Conservation (phyloP, 2,797 vertebrate genomes). For the Paratrypauchen microcephalus region DNA sequence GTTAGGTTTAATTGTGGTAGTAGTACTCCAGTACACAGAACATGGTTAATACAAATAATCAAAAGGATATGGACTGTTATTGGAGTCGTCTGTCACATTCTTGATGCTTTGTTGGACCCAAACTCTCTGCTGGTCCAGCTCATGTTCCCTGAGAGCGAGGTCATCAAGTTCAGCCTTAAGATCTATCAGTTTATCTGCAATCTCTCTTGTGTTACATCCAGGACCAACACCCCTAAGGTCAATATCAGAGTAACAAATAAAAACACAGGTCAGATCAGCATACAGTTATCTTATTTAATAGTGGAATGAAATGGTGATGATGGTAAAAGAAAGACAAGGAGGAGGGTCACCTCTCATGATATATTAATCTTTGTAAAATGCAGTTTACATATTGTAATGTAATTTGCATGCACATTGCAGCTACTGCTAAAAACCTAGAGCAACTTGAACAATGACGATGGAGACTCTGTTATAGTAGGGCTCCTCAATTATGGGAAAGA, state of each 20-base stretch:
- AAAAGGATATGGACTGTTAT: conserved; percentile 98
- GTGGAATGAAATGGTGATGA: neutral
- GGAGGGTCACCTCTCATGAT: neutral
- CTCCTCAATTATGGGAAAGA: neutral
- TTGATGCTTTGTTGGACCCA: conserved; percentile 99
- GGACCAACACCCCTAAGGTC: conserved; percentile 90
- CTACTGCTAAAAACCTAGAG: neutral
- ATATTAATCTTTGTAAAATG: neutral
- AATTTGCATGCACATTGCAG: neutral
- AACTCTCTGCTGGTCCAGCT: conserved; percentile 96
- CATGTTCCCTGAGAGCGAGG: conserved; percentile 88
- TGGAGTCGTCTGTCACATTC: conserved; percentile 94
- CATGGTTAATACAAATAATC: neutral
- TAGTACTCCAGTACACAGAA: neutral
- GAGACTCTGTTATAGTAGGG: neutral
- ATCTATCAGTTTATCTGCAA: conserved; percentile 95
- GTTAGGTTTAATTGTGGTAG: neutral
- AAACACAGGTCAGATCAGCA: conserved; percentile 2
- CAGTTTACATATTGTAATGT: neutral
- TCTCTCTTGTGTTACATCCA: conserved; percentile 96
- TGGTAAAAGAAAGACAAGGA: neutral
- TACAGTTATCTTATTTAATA: neutral
- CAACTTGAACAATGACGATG: neutral
- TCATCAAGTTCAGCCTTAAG: conserved; percentile 96
- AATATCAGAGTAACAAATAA: neutral